A percentile compares a stretch with the other conserved stretches of the same genome.
phyloP scores from a whole-genome alignment of 2,113 vertebrate species.

The Emydura subglobosa region DNA sequence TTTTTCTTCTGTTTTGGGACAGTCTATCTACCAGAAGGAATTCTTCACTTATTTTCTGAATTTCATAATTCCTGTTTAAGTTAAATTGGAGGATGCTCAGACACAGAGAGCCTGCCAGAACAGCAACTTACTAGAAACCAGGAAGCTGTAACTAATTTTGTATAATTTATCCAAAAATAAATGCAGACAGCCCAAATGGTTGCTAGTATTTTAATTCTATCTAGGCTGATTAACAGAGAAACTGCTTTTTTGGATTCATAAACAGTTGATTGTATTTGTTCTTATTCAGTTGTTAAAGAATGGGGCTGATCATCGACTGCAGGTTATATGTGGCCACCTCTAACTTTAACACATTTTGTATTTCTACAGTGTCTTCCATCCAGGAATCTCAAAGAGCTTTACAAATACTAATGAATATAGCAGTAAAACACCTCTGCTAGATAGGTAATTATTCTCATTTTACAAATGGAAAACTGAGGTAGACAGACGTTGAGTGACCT shows the following conservation, averaged over 20 bases:
- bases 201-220: neutral
- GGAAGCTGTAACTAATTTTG: neutral
- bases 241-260: neutral
- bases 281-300: neutral
- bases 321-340: neutral
- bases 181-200: neutral
- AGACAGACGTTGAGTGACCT: neutral
- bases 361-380: neutral
- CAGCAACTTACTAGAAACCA: conserved; percentile 29
- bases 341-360: neutral
- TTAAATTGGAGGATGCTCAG: neutral
- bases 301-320: neutral
- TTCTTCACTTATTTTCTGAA: neutral
- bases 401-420: neutral
- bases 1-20: neutral
- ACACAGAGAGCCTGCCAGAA: neutral
- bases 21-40: neutral
- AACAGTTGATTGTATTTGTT: neutral
- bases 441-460: accelerated
- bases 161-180: conserved; percentile 25
- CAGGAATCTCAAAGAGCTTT: neutral
- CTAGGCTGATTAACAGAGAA: neutral
- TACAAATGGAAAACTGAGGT: accelerated
- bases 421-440: neutral
- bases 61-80: neutral